Evolutionary conservation across 23 tunicate species (phyloP).

Genomic region (Clavelina lepadiformis): DNA sequence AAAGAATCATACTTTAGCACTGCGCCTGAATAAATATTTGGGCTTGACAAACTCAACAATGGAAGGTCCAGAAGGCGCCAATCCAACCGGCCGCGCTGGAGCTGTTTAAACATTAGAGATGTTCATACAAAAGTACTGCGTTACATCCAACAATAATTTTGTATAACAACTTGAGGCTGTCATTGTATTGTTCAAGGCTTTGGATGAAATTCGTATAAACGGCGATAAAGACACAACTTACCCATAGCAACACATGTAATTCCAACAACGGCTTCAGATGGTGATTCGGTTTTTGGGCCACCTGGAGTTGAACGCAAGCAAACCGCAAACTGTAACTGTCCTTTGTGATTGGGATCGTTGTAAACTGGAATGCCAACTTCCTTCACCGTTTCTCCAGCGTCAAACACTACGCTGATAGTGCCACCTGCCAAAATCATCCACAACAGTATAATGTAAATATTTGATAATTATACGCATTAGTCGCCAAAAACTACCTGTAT

Average conservation of each 20-base stretch:
- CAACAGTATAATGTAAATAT: no score
- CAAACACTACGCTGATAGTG: constrained; percentile 82
- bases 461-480: no score
- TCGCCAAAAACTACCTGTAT: no score
- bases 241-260: constrained; percentile 66
- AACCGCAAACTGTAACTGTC: constrained; percentile 55
- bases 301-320: constrained; percentile 71
- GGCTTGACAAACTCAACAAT: constrained; percentile 78
- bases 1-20: constrained; percentile 84
- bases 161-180: neutral
- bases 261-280: constrained; percentile 48
- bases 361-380: constrained; percentile 78
- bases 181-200: neutral
- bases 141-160: no score
- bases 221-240: constrained; percentile 21
- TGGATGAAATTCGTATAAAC: neutral
- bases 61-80: constrained; percentile 73
- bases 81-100: constrained; percentile 36
- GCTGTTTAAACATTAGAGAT: no score
- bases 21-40: constrained; percentile 65
- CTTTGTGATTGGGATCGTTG: constrained; percentile 70
- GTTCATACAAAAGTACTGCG: no score
- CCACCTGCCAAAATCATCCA: no score
- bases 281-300: constrained; percentile 70
- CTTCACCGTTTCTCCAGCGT: constrained; percentile 69